These are phyloP conservation scores for Acanthopagrus latus DNA, from an alignment of 2,797 vertebrate species.

Conservation along the genomic window DNA sequence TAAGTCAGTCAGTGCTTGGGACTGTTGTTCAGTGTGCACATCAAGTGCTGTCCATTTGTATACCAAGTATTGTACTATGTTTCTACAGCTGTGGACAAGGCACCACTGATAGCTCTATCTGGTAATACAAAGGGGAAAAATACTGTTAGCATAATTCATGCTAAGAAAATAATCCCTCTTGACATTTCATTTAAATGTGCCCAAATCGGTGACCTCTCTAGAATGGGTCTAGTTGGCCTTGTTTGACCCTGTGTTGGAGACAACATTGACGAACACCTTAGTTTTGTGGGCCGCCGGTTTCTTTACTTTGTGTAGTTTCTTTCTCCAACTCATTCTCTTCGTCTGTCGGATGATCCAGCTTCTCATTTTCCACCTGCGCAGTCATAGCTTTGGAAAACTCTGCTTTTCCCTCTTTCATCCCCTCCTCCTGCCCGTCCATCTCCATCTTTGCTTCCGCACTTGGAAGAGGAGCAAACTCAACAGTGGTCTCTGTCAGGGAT, in stretches of 20 bases:
- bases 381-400: neutral
- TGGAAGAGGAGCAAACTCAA: conserved; percentile 17
- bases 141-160: neutral
- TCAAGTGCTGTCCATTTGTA: conserved; percentile 1
- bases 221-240: neutral
- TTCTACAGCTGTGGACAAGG: conserved; percentile 1
- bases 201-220: neutral
- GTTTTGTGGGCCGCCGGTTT: neutral
- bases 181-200: conserved; percentile 1
- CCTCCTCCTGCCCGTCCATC: conserved; percentile 1
- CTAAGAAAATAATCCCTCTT: neutral
- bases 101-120: neutral
- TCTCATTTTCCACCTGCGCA: conserved; percentile 12
- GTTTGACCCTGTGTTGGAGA: neutral
- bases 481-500: conserved; percentile 30
- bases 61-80: neutral
- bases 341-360: neutral
- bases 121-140: conserved; percentile 9
- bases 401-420: conserved; percentile 4
- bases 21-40: neutral
- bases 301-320: neutral
- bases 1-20: neutral
- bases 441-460: neutral
- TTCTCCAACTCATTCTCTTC: conserved; percentile 16
- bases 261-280: neutral